These are phyloP conservation scores for Rutpela maculata DNA, from an alignment of 2,888 invertebrate species.

Conservation along the genomic window DNA sequence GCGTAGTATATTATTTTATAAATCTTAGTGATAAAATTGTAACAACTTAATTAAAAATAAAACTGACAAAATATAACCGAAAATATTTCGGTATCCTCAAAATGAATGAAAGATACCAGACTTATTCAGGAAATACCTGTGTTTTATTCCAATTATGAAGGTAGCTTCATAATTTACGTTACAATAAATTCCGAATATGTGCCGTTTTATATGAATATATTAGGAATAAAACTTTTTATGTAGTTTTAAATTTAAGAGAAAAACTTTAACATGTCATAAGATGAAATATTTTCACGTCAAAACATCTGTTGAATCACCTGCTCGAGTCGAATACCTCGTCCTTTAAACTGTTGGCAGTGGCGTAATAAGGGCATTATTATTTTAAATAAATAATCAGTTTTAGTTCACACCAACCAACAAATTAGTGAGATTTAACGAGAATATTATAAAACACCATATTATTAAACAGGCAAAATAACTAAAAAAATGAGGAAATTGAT, in stretches of 20 bases:
- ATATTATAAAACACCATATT: no score
- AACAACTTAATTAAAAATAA: no score
- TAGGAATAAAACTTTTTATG: constrained; percentile 26
- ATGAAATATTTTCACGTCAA: constrained; percentile 33
- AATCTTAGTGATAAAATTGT: no score
- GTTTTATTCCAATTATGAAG: not conserved
- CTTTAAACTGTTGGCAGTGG: constrained; percentile 1
- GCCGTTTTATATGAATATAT: constrained; percentile 35
- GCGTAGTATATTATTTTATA: no score
- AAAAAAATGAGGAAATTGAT: no score
- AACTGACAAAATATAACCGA: no score
- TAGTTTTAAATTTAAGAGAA: constrained; percentile 35
- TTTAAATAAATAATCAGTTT: no score
- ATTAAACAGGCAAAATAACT: no score
- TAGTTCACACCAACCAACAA: no score
- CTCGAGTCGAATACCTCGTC: constrained; percentile 12
- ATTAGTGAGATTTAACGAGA: no score
- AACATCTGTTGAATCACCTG: constrained; percentile 42
- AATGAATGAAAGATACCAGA: no score
- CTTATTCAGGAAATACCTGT: not conserved
- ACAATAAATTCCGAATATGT: constrained; percentile 32
- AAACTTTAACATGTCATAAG: constrained; percentile 35
- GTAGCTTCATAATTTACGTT: not conserved
- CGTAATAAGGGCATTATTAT: constrained; percentile 12
- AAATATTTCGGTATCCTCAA: no score